These are phyloP conservation scores for Lamellibrachia columna DNA, from an alignment of 2,888 invertebrate species.

Conservation along the genomic window DNA sequence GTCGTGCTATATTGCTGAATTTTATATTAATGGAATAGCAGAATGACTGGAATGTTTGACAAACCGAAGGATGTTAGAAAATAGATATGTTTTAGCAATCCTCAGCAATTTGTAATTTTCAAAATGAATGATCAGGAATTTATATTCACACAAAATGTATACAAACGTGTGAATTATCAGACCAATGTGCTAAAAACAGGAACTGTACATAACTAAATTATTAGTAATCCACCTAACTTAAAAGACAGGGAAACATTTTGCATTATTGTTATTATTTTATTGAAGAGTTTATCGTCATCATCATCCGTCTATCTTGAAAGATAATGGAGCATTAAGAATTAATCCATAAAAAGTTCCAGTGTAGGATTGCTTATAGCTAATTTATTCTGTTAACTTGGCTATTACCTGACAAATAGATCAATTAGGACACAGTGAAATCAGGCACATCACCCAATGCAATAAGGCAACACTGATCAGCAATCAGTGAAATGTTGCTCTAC, in stretches of 20 bases:
- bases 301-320: too few species aligned
- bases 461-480: background rate
- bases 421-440: background rate
- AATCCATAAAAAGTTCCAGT: background rate
- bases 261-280: background rate
- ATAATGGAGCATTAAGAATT: background rate
- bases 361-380: background rate
- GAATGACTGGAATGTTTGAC: background rate
- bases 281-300: background rate
- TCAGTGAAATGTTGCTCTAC: background rate
- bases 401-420: background rate
- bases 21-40: background rate
- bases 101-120: too few species aligned
- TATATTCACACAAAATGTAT: too few species aligned
- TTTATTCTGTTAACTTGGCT: background rate
- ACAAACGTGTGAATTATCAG: too few species aligned
- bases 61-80: background rate
- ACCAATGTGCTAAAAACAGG: too few species aligned
- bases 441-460: background rate
- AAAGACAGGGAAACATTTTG: background rate
- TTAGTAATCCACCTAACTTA: background rate
- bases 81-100: too few species aligned
- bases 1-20: background rate
- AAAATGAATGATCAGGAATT: too few species aligned
- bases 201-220: background rate